Evolutionary conservation across 2,797 vertebrate genomes (phyloP).

Genomic region (Sebastiscus albofasciatus): DNA sequence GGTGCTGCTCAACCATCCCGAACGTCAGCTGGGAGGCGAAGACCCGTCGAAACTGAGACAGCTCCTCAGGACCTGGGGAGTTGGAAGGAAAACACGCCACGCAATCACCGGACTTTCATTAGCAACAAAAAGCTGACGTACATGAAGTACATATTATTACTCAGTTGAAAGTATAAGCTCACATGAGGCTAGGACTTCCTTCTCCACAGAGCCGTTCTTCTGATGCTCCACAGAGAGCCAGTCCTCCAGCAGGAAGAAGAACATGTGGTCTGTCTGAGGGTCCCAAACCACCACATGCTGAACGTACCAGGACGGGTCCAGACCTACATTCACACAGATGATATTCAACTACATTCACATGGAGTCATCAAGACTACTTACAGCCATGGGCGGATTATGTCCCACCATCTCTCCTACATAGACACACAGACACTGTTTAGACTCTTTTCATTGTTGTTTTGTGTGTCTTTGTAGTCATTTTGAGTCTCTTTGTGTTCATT

Average conservation of each 20-base stretch:
- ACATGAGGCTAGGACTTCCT: conserved; percentile 85
- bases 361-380: not conserved
- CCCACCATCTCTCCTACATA: not conserved
- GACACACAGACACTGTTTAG: no score
- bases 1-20: conserved; percentile 81
- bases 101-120: not conserved
- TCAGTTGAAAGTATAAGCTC: conserved; percentile 32
- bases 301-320: conserved; percentile 86
- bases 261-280: conserved; percentile 84
- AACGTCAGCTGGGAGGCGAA: conserved; percentile 81
- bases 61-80: conserved; percentile 83
- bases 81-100: not conserved
- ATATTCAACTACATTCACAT: not conserved
- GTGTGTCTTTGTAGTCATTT: accelerated
- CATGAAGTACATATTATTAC: not conserved
- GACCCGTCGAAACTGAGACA: conserved; percentile 77
- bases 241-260: conserved; percentile 86
- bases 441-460: no score
- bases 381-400: not conserved
- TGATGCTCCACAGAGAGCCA: conserved; percentile 87
- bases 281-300: conserved; percentile 87
- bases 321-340: conserved; percentile 61
- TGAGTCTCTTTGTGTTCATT: accelerated
- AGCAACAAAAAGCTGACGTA: not conserved
- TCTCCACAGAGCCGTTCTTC: conserved; percentile 82